phyloP scores from a whole-genome alignment of 2,797 vertebrate genomes.

The Serranus cabrilla region DNA sequence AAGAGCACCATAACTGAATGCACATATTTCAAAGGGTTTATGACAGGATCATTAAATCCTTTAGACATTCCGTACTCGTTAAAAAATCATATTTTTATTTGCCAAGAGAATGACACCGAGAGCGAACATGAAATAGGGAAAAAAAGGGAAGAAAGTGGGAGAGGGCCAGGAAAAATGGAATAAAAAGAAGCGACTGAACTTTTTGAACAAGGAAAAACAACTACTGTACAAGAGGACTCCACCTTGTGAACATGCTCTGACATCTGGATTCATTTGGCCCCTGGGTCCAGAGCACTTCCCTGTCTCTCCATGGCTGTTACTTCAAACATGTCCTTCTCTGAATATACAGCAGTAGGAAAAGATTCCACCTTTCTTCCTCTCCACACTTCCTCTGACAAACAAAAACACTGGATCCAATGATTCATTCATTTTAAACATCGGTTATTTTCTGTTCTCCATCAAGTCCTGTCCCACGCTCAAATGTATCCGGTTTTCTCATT shows the following conservation, averaged over 20 bases:
- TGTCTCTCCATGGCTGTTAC: slow-evolving; percentile 63
- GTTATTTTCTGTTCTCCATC: slow-evolving; percentile 45
- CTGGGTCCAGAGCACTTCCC: slow-evolving; percentile 64
- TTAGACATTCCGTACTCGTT: slow-evolving; percentile 63
- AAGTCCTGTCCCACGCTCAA: slow-evolving; percentile 39
- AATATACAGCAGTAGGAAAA: slow-evolving; percentile 28
- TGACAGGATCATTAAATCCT: slow-evolving; percentile 54
- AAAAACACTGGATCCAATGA: slow-evolving; percentile 24
- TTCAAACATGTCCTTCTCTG: slow-evolving; percentile 63
- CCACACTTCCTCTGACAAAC: slow-evolving; percentile 31
- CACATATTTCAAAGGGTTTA: slow-evolving; percentile 47
- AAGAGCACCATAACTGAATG: slow-evolving; percentile 21
- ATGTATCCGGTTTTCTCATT: slow-evolving; percentile 46
- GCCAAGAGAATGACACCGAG: slow-evolving; percentile 58
- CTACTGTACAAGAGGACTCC: slow-evolving; percentile 79
- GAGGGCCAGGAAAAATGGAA: slow-evolving; percentile 62
- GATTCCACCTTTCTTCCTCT: slow-evolving; percentile 52
- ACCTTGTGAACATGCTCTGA: slow-evolving; percentile 76
- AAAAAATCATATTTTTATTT: slow-evolving; percentile 49
- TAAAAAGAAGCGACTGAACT: slow-evolving; percentile 67
- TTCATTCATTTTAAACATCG: slow-evolving; percentile 37
- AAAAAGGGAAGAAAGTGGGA: slow-evolving; percentile 31
- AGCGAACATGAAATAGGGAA: slow-evolving; percentile 37
- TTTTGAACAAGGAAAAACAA: slow-evolving; percentile 78
- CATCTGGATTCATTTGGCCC: slow-evolving; percentile 84